Conservation (phyloP, 2,113 vertebrate genomes). For the Eleginops maclovinus region DNA sequence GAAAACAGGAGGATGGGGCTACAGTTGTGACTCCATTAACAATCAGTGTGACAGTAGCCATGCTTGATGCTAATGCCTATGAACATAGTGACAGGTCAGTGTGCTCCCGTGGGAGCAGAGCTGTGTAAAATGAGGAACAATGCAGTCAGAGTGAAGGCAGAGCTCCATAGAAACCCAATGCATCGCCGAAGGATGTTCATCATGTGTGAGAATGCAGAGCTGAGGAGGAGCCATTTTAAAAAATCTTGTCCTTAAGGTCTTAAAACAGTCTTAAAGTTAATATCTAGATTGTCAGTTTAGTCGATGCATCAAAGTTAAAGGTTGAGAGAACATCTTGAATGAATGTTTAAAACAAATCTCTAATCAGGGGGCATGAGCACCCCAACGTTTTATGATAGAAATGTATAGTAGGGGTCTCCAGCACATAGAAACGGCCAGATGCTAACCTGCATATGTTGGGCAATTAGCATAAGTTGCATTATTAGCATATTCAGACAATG, state of each 20-base stretch:
- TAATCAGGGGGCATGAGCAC: background rate
- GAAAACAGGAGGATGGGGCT: constrained; percentile 19
- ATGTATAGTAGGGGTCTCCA: no score
- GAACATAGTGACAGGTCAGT: constrained; percentile 38
- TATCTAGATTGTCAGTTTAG: background rate
- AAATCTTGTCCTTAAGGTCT: background rate
- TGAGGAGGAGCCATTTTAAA: constrained; percentile 13
- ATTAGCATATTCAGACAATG: no score
- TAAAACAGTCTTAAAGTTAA: background rate
- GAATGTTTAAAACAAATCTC: background rate
- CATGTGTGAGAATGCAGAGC: constrained; percentile 58
- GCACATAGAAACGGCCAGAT: no score
- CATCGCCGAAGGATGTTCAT: constrained; percentile 60
- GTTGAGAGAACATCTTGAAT: no score
- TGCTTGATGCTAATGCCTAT: constrained; percentile 52
- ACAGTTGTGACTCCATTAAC: constrained; percentile 61
- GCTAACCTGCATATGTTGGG: no score
- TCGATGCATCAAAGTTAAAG: background rate
- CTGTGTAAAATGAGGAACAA: constrained; percentile 56
- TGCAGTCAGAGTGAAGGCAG: constrained; percentile 37
- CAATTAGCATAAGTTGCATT: no score
- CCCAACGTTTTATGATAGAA: no score
- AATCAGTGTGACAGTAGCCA: constrained; percentile 47
- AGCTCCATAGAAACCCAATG: constrained; percentile 47
- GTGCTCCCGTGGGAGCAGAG: constrained; percentile 55